A percentile compares a stretch with the other conserved stretches of the same genome.
Evolutionary conservation across 2,113 vertebrate genomes (phyloP).

Genomic region (Nanorana parkeri): DNA sequence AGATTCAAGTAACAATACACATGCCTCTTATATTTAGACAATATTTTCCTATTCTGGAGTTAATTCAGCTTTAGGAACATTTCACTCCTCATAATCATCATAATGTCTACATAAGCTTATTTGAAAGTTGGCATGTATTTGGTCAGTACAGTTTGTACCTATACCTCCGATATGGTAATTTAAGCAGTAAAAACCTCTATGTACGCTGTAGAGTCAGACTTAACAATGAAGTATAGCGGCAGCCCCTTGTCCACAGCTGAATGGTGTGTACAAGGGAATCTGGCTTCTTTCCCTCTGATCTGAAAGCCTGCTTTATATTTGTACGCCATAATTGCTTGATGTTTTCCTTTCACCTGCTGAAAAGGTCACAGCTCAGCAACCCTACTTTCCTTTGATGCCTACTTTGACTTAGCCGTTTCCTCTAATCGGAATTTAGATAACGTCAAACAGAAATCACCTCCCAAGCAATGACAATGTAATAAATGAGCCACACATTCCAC

Average conservation of each 20-base stretch:
- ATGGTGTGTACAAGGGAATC: constrained; percentile 4
- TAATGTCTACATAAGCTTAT: too few relatives aligned
- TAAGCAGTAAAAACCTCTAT: too few relatives aligned
- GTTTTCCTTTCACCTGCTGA: constrained; percentile 49
- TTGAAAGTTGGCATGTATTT: too few relatives aligned
- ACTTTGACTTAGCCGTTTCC: constrained; percentile 30
- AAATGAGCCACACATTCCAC: background rate
- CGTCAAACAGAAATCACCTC: background rate
- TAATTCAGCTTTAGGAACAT: too few relatives aligned
- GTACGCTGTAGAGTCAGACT: too few relatives aligned
- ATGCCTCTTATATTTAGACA: too few relatives aligned
- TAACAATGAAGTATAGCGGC: too few relatives aligned
- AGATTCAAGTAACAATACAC: too few relatives aligned
- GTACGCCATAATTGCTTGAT: constrained; percentile 38
- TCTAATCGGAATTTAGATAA: constrained; percentile 38
- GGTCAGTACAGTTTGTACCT: too few relatives aligned
- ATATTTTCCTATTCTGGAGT: too few relatives aligned
- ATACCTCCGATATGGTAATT: too few relatives aligned
- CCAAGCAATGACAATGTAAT: background rate
- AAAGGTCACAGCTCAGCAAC: constrained; percentile 40
- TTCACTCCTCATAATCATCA: too few relatives aligned
- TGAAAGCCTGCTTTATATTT: constrained; percentile 40
- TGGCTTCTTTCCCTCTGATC: constrained; percentile 17
- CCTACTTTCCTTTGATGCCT: constrained; percentile 37
- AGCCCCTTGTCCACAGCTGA: constrained; percentile 12